Percentiles rank a stretch among this genome's conserved stretches.
phyloP scores from a whole-genome alignment of 2,888 invertebrate genomes.

The Aphidoletes aphidimyza region DNA sequence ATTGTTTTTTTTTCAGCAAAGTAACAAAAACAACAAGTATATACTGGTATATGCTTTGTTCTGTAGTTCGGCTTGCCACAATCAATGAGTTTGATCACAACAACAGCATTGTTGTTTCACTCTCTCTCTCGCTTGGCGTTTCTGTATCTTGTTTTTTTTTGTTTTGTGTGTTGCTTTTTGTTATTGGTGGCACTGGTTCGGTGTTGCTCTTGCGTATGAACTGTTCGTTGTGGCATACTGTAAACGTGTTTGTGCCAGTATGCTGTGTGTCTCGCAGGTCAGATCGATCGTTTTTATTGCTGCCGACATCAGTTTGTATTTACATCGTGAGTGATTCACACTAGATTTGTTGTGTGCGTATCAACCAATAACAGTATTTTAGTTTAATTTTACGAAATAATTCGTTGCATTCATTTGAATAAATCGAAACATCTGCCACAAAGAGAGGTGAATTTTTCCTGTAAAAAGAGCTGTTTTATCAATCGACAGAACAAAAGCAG shows the following conservation, averaged over 20 bases:
- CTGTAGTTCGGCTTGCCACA: too few relatives aligned
- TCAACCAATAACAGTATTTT: too few relatives aligned
- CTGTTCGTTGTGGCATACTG: not conserved
- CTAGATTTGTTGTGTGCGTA: not conserved
- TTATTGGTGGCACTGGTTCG: too few relatives aligned
- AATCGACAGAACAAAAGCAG: too few relatives aligned
- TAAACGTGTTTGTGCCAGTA: not conserved
- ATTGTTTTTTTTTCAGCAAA: not conserved
- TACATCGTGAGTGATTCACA: slow-evolving; percentile 27
- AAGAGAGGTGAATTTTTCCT: too few relatives aligned
- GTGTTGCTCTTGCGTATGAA: too few relatives aligned
- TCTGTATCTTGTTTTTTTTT: not conserved
- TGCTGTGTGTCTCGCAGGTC: not conserved
- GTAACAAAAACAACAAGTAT: too few relatives aligned
- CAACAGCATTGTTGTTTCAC: not conserved
- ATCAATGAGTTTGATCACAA: not conserved
- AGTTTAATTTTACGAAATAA: too few relatives aligned
- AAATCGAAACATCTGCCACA: too few relatives aligned
- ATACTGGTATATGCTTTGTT: not conserved
- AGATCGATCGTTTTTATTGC: slow-evolving; percentile 19
- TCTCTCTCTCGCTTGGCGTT: not conserved
- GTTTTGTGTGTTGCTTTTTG: not conserved
- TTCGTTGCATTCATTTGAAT: not conserved
- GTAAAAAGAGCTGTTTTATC: too few relatives aligned
- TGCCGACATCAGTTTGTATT: slow-evolving; percentile 1